A percentile compares a stretch with the other conserved stretches of the same genome.
phyloP scores from a whole-genome alignment of 2,888 invertebrate genomes.

The Branchellion lobata region DNA sequence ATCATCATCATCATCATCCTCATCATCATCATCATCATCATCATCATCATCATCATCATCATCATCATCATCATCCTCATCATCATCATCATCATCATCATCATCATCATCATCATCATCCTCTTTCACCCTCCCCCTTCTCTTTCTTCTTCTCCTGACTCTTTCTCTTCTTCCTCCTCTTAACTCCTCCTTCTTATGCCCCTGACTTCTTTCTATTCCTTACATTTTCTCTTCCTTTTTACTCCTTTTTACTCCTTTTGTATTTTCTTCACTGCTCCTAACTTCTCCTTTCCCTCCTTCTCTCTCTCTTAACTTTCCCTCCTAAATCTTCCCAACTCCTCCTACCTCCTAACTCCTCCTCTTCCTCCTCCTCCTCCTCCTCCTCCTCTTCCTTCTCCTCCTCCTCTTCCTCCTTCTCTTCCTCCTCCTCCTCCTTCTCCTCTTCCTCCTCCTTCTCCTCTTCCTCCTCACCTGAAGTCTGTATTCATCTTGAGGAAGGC shows the following conservation, averaged over 20 bases:
- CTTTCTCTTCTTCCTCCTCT: no score
- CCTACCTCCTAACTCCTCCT: no score
- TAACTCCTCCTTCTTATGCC: no score
- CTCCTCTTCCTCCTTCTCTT: background rate
- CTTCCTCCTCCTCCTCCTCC: background rate
- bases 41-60: background rate
- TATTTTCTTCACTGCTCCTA: no score
- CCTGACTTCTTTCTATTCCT: no score
- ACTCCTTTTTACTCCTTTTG: no score
- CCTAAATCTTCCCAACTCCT: no score
- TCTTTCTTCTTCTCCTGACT: conserved; percentile 80
- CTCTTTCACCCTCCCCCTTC: conserved; percentile 62
- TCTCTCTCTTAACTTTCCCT: no score
- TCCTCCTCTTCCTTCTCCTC: background rate
- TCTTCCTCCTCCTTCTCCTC: no score
- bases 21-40: background rate
- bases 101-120: background rate
- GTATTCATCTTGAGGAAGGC: conserved; percentile 84
- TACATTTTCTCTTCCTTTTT: no score
- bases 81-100: background rate
- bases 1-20: background rate
- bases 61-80: background rate
- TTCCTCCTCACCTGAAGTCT: conserved; percentile 64
- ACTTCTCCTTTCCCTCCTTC: no score
- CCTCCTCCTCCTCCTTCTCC: background rate